These are phyloP conservation scores for Gambusia affinis DNA, from an alignment of 2,113 vertebrate species.

Conservation along the genomic window DNA sequence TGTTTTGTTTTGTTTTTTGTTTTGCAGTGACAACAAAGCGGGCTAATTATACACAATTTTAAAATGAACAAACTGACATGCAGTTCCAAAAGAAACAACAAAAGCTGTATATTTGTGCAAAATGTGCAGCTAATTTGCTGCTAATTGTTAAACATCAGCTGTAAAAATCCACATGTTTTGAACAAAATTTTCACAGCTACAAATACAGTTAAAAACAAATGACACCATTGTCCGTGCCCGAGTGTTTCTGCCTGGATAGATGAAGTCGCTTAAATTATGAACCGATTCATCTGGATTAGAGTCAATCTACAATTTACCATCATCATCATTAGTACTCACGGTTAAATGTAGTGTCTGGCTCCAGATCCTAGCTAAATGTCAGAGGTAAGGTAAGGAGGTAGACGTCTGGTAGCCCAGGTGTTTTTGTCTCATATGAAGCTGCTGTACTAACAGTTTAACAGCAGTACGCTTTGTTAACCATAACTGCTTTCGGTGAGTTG, in stretches of 20 bases:
- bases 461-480: constrained; percentile 10
- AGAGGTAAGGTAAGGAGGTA: not conserved
- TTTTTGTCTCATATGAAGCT: constrained; percentile 48
- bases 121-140: not conserved
- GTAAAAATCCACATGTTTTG: not conserved
- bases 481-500: not conserved
- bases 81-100: not conserved
- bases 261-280: not conserved
- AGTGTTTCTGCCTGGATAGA: not conserved
- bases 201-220: constrained; percentile 20
- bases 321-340: constrained; percentile 37
- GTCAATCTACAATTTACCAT: not conserved
- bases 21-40: not conserved
- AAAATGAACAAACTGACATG: not conserved
- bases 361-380: constrained; percentile 61
- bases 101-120: not conserved
- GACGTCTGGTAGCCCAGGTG: constrained; percentile 31
- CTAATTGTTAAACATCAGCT: not conserved
- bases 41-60: not conserved
- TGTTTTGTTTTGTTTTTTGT: not conserved
- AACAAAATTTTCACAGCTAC: not conserved
- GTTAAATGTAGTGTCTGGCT: constrained; percentile 50
- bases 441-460: constrained; percentile 4
- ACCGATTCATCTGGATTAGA: not conserved
- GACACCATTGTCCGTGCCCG: not conserved